Evolutionary conservation across 1,140 invertebrate species (phyloP), one percentile per base, ranked within the genome.

Genomic region (Tyrophagus putrescentiae): DNA sequence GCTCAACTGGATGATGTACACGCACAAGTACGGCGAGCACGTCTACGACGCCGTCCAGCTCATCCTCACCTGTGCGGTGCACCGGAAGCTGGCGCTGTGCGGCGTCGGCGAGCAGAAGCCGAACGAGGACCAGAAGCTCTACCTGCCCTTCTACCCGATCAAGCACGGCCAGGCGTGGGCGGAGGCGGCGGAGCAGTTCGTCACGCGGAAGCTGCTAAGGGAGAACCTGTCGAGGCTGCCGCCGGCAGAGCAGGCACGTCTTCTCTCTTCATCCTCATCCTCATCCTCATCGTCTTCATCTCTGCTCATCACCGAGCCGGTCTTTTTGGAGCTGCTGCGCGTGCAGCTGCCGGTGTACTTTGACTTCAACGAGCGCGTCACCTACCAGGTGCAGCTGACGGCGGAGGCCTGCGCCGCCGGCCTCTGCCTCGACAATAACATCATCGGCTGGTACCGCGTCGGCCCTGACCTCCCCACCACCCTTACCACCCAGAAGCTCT

Each of bases 271-370:
- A 42, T 42, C 41, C 18, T n/a, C n/a, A n/a, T n/a, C n/a, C n/a
- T n/a, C n/a, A n/a, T n/a, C n/a, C n/a, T n/a, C n/a, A n/a, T n/a
- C n/a, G n/a, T n/a, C n/a, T n/a, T 36, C 42, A 52, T 54, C 52
- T 39, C 5, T n/a, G n/a, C 16, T 27, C 6, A 57, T 60, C 57
- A 50, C n/a, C 13, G 42, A 27, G 18, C 62, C 59, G 1, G 36
- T 56, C 36, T n/a, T 64, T 18, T 39, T 64, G 4, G 62, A 64
- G 21, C 44, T 62, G 27, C 39, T 64, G 34, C 60, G 63, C 4
- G 31, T 64, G 33, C 60, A 62, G 36, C n/a, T 64, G 27, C 63
- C 63, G 28, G n/a, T 27, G 16, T 36, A 60, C 23, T 52, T 27
- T 25, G 29, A 63, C 29, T 64, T 57, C 33, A 39, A 62, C 6